Percentiles rank a stretch among this genome's conserved stretches.
Conservation (phyloP, 2,797 vertebrate species). For the Lagodon rhomboides region DNA sequence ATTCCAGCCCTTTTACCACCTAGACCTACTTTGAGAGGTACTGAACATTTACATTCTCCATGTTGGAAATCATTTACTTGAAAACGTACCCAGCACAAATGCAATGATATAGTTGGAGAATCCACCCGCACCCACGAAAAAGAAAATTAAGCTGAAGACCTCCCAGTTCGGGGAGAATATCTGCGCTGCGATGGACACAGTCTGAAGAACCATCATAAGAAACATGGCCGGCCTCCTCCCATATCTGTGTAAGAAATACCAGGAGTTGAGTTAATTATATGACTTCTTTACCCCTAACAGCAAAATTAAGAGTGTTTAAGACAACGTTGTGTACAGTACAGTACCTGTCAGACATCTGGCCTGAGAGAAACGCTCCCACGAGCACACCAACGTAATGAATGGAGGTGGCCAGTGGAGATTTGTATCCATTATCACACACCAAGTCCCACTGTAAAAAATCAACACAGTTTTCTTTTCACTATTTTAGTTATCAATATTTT, state of each 20-base stretch:
- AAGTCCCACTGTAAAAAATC: constrained; percentile 70
- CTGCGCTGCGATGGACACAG: constrained; percentile 87
- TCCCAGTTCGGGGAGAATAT: constrained; percentile 92
- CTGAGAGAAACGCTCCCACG: constrained; percentile 65
- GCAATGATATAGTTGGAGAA: constrained; percentile 92
- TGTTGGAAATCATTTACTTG: background rate
- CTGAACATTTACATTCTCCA: background rate
- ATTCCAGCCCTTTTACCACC: too few species aligned
- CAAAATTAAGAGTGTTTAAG: background rate
- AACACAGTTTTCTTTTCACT: too few species aligned
- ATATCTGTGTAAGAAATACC: constrained; percentile 77
- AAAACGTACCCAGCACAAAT: constrained; percentile 90
- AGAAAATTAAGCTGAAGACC: constrained; percentile 87
- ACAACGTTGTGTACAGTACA: background rate
- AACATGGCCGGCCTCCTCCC: constrained; percentile 91
- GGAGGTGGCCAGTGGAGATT: constrained; percentile 70
- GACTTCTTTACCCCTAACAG: background rate
- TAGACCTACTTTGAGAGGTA: too few species aligned
- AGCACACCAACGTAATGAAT: constrained; percentile 72
- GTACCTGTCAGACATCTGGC: constrained; percentile 76
- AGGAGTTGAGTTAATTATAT: background rate
- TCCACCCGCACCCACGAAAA: constrained; percentile 89
- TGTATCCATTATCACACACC: constrained; percentile 73
- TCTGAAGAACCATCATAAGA: constrained; percentile 89
- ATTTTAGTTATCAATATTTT: too few species aligned